phyloP scores from a whole-genome alignment of 2,113 vertebrate species.

The Phalacrocorax aristotelis region DNA sequence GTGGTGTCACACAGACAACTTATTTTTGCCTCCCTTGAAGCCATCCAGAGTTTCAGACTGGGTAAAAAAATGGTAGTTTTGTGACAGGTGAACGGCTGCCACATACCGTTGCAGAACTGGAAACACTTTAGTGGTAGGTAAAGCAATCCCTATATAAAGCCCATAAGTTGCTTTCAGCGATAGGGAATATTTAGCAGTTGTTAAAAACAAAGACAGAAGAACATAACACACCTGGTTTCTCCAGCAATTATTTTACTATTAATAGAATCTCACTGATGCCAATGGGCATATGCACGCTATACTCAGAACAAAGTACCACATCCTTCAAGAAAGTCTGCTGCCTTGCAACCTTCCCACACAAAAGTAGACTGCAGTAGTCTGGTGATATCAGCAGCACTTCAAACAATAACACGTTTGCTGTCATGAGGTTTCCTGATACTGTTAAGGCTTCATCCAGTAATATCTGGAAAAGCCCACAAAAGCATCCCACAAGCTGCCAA shows the following conservation, averaged over 20 bases:
- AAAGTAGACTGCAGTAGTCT: background rate
- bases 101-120: background rate
- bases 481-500: background rate
- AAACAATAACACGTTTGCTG: background rate
- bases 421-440: background rate
- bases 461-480: background rate
- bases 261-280: background rate
- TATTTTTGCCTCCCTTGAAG: background rate
- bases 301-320: background rate
- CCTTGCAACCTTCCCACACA: background rate
- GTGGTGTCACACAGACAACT: background rate
- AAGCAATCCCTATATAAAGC: background rate
- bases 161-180: background rate
- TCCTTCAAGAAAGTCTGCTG: background rate
- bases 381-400: background rate
- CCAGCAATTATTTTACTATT: slow-evolving; percentile 49
- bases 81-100: background rate
- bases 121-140: background rate
- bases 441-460: background rate
- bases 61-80: background rate
- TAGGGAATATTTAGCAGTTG: background rate
- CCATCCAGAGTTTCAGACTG: background rate
- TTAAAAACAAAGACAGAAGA: background rate
- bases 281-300: background rate
- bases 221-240: background rate